Conservation (phyloP, 2,888 invertebrate genomes). For the Polymixis flavicincta region DNA sequence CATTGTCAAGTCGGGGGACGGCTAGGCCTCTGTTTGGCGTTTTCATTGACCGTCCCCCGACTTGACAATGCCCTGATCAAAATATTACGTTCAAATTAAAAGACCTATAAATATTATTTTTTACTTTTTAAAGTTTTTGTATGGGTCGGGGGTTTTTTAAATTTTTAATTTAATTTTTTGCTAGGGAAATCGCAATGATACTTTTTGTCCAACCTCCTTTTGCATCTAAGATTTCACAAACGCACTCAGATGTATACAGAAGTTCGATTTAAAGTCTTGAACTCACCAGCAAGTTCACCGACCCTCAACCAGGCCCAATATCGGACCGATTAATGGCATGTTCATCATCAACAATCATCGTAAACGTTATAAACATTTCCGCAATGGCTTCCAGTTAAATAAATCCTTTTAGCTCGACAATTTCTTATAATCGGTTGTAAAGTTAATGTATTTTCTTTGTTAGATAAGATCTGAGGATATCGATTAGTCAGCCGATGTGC, state of each 20-base stretch:
- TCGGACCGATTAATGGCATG: conserved; percentile 52
- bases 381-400: conserved; percentile 41
- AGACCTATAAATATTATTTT: too few species aligned
- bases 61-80: too few species aligned
- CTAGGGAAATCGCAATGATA: neutral
- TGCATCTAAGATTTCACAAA: conserved; percentile 5
- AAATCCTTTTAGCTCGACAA: conserved; percentile 52
- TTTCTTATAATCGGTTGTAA: conserved; percentile 49
- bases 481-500: conserved; percentile 11
- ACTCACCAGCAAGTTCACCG: conserved; percentile 36
- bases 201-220: neutral
- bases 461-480: conserved; percentile 6
- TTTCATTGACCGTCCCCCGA: too few species aligned
- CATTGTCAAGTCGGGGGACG: too few species aligned
- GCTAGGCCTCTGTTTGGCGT: too few species aligned
- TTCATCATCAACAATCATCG: conserved; percentile 45
- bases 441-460: conserved; percentile 36
- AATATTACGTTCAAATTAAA: too few species aligned
- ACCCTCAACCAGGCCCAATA: conserved; percentile 41
- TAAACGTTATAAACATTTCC: conserved; percentile 58
- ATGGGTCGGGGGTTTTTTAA: too few species aligned
- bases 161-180: too few species aligned
- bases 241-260: neutral
- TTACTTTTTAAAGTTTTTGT: too few species aligned
- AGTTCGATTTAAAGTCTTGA: neutral